Conservation (phyloP, 1,140 invertebrate species). For the Drosophila watanabei region DNA sequence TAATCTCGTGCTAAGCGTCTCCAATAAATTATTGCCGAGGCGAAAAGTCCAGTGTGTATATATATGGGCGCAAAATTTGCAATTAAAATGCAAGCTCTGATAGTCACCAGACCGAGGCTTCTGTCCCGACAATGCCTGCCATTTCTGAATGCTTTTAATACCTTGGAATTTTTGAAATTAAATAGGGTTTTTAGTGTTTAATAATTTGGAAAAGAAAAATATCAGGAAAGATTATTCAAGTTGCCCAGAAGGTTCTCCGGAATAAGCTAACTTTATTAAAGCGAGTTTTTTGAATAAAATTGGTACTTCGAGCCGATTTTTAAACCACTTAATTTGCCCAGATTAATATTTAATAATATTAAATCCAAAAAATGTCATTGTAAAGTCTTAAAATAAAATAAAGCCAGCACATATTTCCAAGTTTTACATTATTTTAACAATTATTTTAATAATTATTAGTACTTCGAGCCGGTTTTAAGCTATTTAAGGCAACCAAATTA, state of each 20-base stretch:
- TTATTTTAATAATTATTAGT: too few species aligned
- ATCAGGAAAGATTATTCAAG: not conserved
- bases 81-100: conserved; percentile 79
- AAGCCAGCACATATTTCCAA: too few species aligned
- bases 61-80: conserved; percentile 59
- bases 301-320: accelerated
- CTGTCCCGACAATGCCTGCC: not conserved
- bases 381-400: too few species aligned
- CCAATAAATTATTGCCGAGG: conserved; percentile 74
- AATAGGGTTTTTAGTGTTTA: not conserved
- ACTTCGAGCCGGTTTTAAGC: not conserved
- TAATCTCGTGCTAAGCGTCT: conserved; percentile 79
- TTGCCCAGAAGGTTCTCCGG: not conserved
- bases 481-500: too few species aligned
- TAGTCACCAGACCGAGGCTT: conserved; percentile 19
- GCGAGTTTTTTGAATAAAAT: not conserved
- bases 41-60: conserved; percentile 34
- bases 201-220: too few species aligned
- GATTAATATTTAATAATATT: too few species aligned
- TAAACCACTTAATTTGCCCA: not conserved
- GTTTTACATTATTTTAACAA: too few species aligned
- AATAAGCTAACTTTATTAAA: too few species aligned
- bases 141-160: conserved; percentile 18
- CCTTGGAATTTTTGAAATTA: not conserved
- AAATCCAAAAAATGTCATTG: too few species aligned